Conservation (phyloP, 1,140 invertebrate genomes). For the Brachionus angularis region DNA sequence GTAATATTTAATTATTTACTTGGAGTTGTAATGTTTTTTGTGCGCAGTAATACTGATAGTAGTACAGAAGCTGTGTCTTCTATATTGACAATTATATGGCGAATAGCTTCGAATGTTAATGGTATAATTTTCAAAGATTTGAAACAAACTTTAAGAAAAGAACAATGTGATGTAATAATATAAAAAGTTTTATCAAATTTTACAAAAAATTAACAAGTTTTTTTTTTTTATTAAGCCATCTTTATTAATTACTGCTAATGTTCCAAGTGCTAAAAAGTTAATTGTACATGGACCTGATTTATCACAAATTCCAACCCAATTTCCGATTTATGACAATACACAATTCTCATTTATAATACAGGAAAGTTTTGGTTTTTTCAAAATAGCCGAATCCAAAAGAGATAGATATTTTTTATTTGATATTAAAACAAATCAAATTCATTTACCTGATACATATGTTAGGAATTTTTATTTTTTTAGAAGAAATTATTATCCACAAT, state of each 20-base stretch:
- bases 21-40: constrained; percentile 99
- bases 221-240: constrained; percentile 64
- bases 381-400: constrained; percentile 82
- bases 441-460: constrained; percentile 86
- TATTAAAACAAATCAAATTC: constrained; percentile 93
- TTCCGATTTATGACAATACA: constrained; percentile 96
- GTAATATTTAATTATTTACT: constrained; percentile 97
- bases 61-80: constrained; percentile 86
- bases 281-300: constrained; percentile 88
- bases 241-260: constrained; percentile 92
- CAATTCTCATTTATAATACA: constrained; percentile 91
- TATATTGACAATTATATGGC: constrained; percentile 89
- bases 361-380: constrained; percentile 94
- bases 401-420: constrained; percentile 90
- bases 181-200: constrained; percentile 1
- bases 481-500: constrained; percentile 91
- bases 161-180: constrained; percentile 81
- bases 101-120: constrained; percentile 90
- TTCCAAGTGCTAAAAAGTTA: constrained; percentile 97
- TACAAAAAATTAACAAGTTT: constrained; percentile 9
- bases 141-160: constrained; percentile 95
- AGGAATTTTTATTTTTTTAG: constrained; percentile 98
- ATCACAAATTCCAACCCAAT: constrained; percentile 94
- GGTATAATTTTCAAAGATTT: constrained; percentile 99
- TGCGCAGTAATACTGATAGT: constrained; percentile 84